Evolutionary conservation across 2,888 invertebrate species (phyloP), one percentile per base, ranked within the genome.

Genomic region (Tineola bisselliella): DNA sequence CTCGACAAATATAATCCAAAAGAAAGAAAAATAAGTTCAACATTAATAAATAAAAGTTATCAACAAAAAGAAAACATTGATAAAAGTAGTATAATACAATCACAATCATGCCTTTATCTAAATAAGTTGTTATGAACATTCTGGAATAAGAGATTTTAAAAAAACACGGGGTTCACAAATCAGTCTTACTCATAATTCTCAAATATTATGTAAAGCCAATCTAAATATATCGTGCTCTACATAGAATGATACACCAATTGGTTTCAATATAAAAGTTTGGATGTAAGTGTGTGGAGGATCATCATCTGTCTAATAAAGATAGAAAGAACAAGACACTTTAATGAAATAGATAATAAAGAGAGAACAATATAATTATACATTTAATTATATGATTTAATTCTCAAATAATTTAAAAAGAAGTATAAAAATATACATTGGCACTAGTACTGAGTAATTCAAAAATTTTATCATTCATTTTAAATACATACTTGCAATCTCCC

Each of bases 201-300:
- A 83, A 64, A 75, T 64, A 87, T 97, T 93, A 86, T 97, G 97
- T 72, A 98, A 90, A 69, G 94, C 94, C 77, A 98, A 91, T 81
- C 97, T 91, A 90, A 98, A 98, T 82, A 96, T 92, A 87, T 98
- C 97, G 84, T 97, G 96, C 87, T 95, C 94, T 78, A 97, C 93
- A 89, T 94, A 97, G 90, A 94, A 98, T 78, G 93, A 93, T 79
- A 90, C 92, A 80, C 91, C 93, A 78, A 93, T 91, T 69, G 95
- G 95, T 89, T 94, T 96, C 88, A 98, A 89, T 71, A 96, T 92
- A 91, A 98, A 98, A 68, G 93, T 94, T 89, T 98, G 97, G 76
- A 92, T 92, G 89, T 96, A 98, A 68, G 94, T 94, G 81, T 97
- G 96, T 69, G 96, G 94, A 75, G 93, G 94, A 88, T 98, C 97